Base-by-base conservation (phyloP, 1,140 invertebrate genomes). In the Palaemon carinicauda region DNA sequence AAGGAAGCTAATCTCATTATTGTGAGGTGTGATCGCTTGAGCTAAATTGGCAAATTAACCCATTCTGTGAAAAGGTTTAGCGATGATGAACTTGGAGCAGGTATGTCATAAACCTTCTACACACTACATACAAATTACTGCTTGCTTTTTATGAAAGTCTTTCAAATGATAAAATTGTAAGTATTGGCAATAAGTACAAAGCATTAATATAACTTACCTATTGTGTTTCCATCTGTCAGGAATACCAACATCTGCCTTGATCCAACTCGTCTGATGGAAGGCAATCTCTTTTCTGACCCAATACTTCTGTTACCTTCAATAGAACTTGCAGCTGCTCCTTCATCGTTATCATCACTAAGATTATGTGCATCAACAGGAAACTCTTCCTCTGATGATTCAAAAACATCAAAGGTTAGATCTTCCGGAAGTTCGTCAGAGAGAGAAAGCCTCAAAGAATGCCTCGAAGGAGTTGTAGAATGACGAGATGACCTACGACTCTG, bases 211-310 rank as follows among this genome's bases (percentile, higher is more conserved):
- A 33, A 80, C 87, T 88, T 54, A 83, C 87, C 81, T 73, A 88
- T 88, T 27, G 81, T 83, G 56, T 84, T 88, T 2, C 89, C 89
- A 80, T 89, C 89, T 24, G 87, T 89, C 15, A 89, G 89, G 71
- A 89, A 89, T 27, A 89, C 89, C 52, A 89, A 82, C 89, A 89
- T 89, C 78, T 88, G 89, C 27, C 85, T 83, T 21, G 89, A 89
- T 9, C 89, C 89, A 31, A 89, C 82, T 3, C 89, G 73, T n/a
- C 87, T 82, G 52, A 89, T 89, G 33, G 87, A 82, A 7, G 89
- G 86, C 31, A 83, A 60, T 31, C 81, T 74, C 21, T 52, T 52
- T 10, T 75, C 31, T 12, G 41, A 54, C 29, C 79, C 84, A 10
- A 27, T 74, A 74, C 19, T 31, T n/a, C 50, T 29, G 27, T 74